Evolutionary conservation across 2,888 invertebrate species (phyloP).

Genomic region (Theretra japonica): DNA sequence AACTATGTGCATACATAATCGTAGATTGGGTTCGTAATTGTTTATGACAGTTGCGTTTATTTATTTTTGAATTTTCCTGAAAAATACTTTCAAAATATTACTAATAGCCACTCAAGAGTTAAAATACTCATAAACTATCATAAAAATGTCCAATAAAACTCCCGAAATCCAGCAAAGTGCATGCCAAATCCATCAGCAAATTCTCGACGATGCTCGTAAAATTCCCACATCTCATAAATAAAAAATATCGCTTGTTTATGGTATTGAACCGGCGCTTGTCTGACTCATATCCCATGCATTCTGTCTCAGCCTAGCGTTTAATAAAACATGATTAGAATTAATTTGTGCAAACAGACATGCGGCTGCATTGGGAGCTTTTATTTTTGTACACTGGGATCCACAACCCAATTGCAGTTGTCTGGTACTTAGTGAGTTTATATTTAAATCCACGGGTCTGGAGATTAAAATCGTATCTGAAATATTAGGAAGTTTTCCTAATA

Average conservation of each 20-base stretch:
- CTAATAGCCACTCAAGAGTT: not conserved
- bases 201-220: constrained; percentile 16
- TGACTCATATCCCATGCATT: constrained; percentile 18
- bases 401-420: not conserved
- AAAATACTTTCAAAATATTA: not conserved
- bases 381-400: not conserved
- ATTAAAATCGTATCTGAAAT: too few species aligned
- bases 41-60: too few species aligned
- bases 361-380: constrained; percentile 11
- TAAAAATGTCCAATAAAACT: not conserved
- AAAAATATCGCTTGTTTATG: constrained; percentile 15
- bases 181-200: constrained; percentile 9
- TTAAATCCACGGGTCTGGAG: not conserved
- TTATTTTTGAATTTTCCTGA: too few species aligned
- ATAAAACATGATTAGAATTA: constrained; percentile 25
- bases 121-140: not conserved
- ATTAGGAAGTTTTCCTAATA: too few species aligned
- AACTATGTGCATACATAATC: too few species aligned
- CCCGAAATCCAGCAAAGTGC: not conserved
- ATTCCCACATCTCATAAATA: not conserved
- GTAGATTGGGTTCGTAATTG: too few species aligned
- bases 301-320: not conserved
- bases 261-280: constrained; percentile 14
- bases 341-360: constrained; percentile 12
- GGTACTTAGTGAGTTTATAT: not conserved